Conservation (phyloP, 2,888 invertebrate species). For the Didymodactylos carnosus region DNA sequence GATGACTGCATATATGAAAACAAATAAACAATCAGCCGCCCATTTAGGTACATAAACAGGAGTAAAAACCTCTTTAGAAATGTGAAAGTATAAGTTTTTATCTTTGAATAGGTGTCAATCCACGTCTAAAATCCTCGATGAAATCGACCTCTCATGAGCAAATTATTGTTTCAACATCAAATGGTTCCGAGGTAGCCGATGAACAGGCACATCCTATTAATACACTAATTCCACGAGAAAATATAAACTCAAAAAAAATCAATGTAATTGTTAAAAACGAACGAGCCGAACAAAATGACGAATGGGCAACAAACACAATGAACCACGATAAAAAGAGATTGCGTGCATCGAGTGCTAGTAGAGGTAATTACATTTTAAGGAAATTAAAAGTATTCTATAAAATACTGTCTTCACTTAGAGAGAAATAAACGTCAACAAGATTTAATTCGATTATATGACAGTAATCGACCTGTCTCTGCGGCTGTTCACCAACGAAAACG, state of each 20-base stretch:
- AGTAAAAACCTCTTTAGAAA: too few relatives aligned
- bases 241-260: not conserved
- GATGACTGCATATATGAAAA: slow-evolving; percentile 32
- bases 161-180: not conserved
- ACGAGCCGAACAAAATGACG: not conserved
- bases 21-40: slow-evolving; percentile 22
- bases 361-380: not conserved
- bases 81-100: too few relatives aligned
- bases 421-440: too few relatives aligned
- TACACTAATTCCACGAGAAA: not conserved
- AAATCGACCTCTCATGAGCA: too few relatives aligned
- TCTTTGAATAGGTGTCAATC: not conserved
- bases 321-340: not conserved
- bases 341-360: not conserved
- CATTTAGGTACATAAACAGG: slow-evolving; percentile 6
- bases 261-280: not conserved
- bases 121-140: too few relatives aligned
- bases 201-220: not conserved
- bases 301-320: not conserved
- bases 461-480: not conserved
- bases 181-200: not conserved
- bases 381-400: too few relatives aligned
- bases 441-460: not conserved
- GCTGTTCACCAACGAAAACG: not conserved
- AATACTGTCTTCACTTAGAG: too few relatives aligned